Conservation (phyloP, 2,113 vertebrate species). For the Mugil cephalus region DNA sequence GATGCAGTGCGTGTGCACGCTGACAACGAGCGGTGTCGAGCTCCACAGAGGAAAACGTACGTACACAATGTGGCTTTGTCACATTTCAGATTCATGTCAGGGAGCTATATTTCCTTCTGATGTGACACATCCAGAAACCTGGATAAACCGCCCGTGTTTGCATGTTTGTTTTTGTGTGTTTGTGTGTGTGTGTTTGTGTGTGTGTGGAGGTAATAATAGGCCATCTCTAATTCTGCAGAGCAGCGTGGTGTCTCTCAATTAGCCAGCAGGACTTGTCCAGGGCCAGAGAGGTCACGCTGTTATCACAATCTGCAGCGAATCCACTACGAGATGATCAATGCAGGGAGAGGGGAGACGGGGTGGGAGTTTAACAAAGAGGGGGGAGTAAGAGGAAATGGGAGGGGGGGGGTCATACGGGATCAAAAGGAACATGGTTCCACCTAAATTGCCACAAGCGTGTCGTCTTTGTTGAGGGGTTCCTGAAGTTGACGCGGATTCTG, state of each 20-base stretch:
- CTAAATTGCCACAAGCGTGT: too few relatives aligned
- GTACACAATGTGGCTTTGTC: slow-evolving; percentile 33
- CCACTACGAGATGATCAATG: slow-evolving; percentile 67
- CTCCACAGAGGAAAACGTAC: neutral
- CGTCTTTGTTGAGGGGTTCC: too few relatives aligned
- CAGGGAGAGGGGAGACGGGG: slow-evolving; percentile 1
- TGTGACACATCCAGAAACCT: slow-evolving; percentile 27
- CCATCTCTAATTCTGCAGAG: slow-evolving; percentile 51
- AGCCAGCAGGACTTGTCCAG: slow-evolving; percentile 58
- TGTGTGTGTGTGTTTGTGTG: slow-evolving; percentile 37
- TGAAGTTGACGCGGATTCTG: too few relatives aligned
- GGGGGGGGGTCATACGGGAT: neutral
- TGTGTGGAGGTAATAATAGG: slow-evolving; percentile 16
- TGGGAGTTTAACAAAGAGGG: slow-evolving; percentile 25
- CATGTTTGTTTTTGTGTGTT: slow-evolving; percentile 33
- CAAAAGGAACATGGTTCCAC: too few relatives aligned
- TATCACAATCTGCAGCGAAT: slow-evolving; percentile 64
- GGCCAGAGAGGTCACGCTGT: slow-evolving; percentile 57
- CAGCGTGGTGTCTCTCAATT: slow-evolving; percentile 65
- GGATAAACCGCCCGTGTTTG: slow-evolving; percentile 18
- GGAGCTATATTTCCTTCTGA: slow-evolving; percentile 23
- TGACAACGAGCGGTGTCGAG: neutral
- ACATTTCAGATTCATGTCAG: slow-evolving; percentile 41
- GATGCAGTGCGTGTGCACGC: neutral
- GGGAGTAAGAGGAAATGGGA: neutral